These are phyloP conservation scores for Pipistrellus pygmaeus DNA, from an alignment of 2,797 vertebrate genomes.

Conservation along the genomic window DNA sequence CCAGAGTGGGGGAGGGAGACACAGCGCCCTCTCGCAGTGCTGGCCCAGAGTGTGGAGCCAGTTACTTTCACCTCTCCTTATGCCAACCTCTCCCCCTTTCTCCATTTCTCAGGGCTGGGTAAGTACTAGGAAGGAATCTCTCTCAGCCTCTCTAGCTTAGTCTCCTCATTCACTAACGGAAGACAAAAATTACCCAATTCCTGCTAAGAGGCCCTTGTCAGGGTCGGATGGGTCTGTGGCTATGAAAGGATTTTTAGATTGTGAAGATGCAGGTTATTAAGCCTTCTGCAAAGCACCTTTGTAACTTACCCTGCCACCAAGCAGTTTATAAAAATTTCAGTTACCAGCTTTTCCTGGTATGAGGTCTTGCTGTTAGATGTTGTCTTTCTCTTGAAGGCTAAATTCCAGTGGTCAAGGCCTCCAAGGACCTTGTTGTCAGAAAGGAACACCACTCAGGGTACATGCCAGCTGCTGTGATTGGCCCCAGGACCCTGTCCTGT, in stretches of 20 bases:
- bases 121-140: neutral
- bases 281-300: neutral
- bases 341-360: neutral
- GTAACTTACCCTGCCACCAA: neutral
- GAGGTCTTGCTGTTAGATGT: neutral
- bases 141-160: neutral
- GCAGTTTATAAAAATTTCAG: neutral
- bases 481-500: neutral
- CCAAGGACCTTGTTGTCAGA: neutral
- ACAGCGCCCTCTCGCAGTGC: neutral
- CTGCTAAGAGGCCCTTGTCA: neutral
- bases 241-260: neutral
- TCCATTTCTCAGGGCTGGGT: neutral
- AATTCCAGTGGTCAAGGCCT: neutral
- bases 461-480: neutral
- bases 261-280: neutral
- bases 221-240: neutral
- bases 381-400: neutral
- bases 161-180: neutral
- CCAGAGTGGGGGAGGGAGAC: neutral
- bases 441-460: neutral
- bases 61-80: neutral
- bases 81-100: neutral
- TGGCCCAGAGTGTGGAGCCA: neutral
- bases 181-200: neutral